phyloP scores from a whole-genome alignment of 2,113 vertebrate species.

The Benitochromis conjunctus region DNA sequence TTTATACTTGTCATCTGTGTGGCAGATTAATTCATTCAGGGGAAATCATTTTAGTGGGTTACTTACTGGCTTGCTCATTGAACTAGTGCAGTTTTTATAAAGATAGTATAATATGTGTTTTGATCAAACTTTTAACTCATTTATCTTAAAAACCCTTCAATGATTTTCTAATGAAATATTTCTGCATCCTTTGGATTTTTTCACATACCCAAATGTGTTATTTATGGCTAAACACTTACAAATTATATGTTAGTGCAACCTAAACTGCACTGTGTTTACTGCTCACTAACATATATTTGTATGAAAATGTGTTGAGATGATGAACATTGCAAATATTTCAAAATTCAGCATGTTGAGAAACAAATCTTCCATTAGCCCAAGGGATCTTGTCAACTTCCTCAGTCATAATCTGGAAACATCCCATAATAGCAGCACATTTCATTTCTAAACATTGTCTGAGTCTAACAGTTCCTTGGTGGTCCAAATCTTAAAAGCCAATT shows the following conservation, averaged over 20 bases:
- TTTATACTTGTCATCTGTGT: not conserved
- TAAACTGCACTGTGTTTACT: accelerated
- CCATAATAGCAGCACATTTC: not conserved
- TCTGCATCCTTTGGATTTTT: not conserved
- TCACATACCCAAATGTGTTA: not conserved
- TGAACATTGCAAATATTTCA: not conserved
- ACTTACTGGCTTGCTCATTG: not conserved
- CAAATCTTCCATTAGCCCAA: not conserved
- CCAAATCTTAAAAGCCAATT: slow-evolving; percentile 24
- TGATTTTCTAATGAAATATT: not conserved
- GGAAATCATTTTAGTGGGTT: not conserved
- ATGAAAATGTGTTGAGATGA: not conserved
- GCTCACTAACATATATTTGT: not conserved
- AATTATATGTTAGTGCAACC: not conserved
- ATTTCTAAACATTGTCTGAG: slow-evolving; percentile 10
- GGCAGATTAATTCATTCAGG: not conserved
- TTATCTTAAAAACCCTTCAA: not conserved
- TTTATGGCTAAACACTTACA: not conserved
- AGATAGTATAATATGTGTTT: not conserved
- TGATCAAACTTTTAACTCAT: not conserved
- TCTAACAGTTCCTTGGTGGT: slow-evolving; percentile 34
- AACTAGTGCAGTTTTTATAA: not conserved
- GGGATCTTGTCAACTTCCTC: not conserved
- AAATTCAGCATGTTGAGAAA: not conserved
- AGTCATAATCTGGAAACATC: not conserved